Percentiles rank a stretch among this genome's conserved stretches.
Conservation (phyloP, 1,140 invertebrate species). For the Adoxophyes honmai region DNA sequence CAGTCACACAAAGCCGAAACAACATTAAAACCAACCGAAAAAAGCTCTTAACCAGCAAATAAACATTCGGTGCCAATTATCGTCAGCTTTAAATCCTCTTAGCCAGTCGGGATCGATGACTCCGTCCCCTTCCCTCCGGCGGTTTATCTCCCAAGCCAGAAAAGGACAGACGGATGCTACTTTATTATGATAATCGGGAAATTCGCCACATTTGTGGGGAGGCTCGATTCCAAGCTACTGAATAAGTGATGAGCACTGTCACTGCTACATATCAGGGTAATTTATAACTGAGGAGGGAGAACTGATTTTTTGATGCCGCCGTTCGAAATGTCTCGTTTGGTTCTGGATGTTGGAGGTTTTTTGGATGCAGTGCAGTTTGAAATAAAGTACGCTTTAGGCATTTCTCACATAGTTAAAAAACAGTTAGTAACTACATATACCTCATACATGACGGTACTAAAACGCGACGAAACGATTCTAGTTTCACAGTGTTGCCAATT, state of each 20-base stretch:
- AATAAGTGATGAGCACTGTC: conserved; percentile 46
- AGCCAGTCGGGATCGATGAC: conserved; percentile 2
- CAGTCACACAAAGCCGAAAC: too few relatives aligned
- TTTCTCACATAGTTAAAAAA: too few relatives aligned
- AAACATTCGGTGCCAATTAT: conserved; percentile 12
- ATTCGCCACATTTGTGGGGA: conserved; percentile 44
- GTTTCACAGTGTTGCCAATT: too few relatives aligned
- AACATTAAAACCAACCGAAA: conserved; percentile 8
- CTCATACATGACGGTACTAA: too few relatives aligned
- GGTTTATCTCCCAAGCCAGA: conserved; percentile 1
- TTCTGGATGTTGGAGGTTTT: background rate
- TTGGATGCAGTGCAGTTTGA: background rate
- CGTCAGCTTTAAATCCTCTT: conserved; percentile 14
- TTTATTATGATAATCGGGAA: conserved; percentile 60
- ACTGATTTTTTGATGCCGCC: conserved; percentile 18
- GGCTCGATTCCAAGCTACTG: conserved; percentile 39
- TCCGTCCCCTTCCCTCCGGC: background rate
- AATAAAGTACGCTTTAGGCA: too few relatives aligned
- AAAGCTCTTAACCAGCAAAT: conserved; percentile 1
- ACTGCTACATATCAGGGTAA: conserved; percentile 39
- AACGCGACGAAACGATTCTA: too few relatives aligned
- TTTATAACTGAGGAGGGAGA: conserved; percentile 34
- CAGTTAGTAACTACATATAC: too few relatives aligned
- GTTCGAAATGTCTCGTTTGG: too few relatives aligned
- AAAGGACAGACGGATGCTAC: conserved; percentile 29